Percentiles rank a stretch among this genome's conserved stretches.
Evolutionary conservation across 1,140 invertebrate genomes (phyloP).

Genomic region (Homarus americanus): DNA sequence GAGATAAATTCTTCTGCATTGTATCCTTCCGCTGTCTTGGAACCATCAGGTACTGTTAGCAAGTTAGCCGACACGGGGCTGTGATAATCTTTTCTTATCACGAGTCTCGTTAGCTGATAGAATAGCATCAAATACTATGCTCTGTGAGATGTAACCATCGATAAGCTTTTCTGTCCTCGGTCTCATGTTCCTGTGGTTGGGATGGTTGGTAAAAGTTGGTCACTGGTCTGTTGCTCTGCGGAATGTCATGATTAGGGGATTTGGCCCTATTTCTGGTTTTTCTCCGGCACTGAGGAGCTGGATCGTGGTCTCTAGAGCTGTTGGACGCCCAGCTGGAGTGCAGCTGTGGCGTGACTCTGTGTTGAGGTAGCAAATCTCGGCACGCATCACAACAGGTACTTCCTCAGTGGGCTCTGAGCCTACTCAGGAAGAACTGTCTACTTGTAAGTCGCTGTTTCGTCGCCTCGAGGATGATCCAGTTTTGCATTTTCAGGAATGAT

Average conservation of each 20-base stretch:
- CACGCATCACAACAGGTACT: neutral
- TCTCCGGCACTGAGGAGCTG: constrained; percentile 51
- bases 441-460: no score
- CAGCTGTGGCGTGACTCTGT: neutral
- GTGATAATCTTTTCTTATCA: constrained; percentile 29
- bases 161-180: constrained; percentile 2
- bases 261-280: constrained; percentile 35
- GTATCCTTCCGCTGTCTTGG: neutral
- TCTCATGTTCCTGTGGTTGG: neutral
- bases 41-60: neutral
- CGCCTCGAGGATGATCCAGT: neutral
- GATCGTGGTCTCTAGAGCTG: constrained; percentile 30
- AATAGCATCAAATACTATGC: constrained; percentile 52
- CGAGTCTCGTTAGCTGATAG: constrained; percentile 34
- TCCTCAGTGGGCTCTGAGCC: neutral
- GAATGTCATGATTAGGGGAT: constrained; percentile 58
- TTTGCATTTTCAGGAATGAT: neutral
- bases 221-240: constrained; percentile 49
- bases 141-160: constrained; percentile 40
- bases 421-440: neutral
- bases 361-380: neutral
- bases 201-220: neutral
- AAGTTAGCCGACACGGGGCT: neutral
- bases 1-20: neutral
- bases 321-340: constrained; percentile 33